Conservation (phyloP, 1,140 invertebrate species). For the Sminthurinus signatus region DNA sequence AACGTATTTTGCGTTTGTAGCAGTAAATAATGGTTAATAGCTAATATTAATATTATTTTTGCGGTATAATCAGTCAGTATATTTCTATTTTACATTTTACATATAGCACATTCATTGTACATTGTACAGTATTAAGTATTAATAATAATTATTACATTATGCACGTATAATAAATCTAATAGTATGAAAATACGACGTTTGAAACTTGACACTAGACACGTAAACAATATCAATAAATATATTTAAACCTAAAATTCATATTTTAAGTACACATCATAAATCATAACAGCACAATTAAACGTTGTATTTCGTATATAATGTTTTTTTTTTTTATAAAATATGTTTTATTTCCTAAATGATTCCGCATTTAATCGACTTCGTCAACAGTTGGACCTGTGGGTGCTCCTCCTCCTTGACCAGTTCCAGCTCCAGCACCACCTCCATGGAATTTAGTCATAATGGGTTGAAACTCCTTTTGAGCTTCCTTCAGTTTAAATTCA, state of each 20-base stretch:
- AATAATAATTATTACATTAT: too few species aligned
- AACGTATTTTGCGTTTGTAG: too few species aligned
- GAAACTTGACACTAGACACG: too few species aligned
- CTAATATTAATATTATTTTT: too few species aligned
- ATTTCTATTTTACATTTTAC: too few species aligned
- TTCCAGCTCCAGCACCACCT: not conserved
- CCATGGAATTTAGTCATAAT: slow-evolving; percentile 45
- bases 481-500: slow-evolving; percentile 46
- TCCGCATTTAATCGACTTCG: slow-evolving; percentile 10
- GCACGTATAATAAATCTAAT: too few species aligned
- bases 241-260: not conserved
- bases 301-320: not conserved
- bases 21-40: too few species aligned
- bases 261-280: not conserved
- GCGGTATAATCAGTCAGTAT: too few species aligned
- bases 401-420: not conserved
- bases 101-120: too few species aligned
- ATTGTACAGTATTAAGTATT: too few species aligned
- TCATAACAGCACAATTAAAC: not conserved
- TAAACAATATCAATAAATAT: too few species aligned
- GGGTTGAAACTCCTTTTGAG: slow-evolving; percentile 44
- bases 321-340: not conserved
- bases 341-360: not conserved
- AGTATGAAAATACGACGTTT: too few species aligned
- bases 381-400: slow-evolving; percentile 3